Conservation (phyloP, 1,140 invertebrate species). For the Aporrectodea caliginosa region DNA sequence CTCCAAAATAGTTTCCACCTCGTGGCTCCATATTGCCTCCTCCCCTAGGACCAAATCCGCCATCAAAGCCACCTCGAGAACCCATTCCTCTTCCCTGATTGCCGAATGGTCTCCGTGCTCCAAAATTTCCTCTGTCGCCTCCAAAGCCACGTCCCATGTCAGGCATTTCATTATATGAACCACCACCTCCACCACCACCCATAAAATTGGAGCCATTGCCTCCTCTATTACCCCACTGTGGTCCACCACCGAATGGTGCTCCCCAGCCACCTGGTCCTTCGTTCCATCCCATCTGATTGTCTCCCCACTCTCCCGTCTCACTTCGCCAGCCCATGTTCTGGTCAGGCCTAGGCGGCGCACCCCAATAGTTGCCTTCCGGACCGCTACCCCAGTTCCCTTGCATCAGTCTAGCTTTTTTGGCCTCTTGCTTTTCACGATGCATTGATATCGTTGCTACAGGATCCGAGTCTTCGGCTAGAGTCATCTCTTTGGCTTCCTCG, state of each 20-base stretch:
- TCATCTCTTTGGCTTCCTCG: slow-evolving; percentile 10
- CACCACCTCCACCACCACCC: background rate
- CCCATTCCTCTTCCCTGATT: background rate
- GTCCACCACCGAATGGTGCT: no score
- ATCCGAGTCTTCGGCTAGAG: background rate
- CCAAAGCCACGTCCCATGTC: background rate
- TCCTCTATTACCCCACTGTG: background rate
- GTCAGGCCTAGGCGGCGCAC: no score
- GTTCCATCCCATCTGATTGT: background rate
- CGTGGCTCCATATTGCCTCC: background rate
- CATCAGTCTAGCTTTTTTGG: background rate
- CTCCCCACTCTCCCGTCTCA: background rate
- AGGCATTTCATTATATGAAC: background rate
- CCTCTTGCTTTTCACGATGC: background rate
- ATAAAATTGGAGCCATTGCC: background rate
- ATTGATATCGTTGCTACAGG: background rate
- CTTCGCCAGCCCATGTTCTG: background rate
- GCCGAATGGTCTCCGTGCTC: background rate
- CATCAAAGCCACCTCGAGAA: background rate
- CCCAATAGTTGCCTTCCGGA: background rate
- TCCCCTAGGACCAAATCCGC: background rate
- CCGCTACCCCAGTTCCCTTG: background rate
- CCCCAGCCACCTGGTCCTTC: background rate
- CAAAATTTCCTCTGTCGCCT: no score
- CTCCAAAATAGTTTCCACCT: background rate